Percentiles rank a stretch among this genome's conserved stretches.
phyloP scores from a whole-genome alignment of 1,140 invertebrate species.

The Sinella curviseta region DNA sequence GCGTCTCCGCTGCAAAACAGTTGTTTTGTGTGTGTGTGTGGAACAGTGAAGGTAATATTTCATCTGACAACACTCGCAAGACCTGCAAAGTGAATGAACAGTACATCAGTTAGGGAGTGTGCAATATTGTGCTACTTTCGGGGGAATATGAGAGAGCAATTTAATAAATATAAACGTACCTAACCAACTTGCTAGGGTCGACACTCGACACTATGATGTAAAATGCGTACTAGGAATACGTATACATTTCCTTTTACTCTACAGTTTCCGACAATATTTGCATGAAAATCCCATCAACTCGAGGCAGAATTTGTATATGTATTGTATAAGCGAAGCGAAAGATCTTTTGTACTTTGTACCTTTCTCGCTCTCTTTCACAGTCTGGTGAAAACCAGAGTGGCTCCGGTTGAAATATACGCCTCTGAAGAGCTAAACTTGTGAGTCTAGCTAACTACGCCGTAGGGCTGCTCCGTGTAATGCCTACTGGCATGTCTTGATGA shows the following conservation, averaged over 20 bases:
- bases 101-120: no score
- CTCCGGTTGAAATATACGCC: background rate
- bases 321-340: background rate
- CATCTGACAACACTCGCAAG: no score
- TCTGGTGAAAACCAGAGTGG: background rate
- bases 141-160: no score
- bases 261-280: background rate
- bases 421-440: no score
- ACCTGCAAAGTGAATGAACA: no score
- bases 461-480: background rate
- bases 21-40: no score
- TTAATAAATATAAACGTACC: no score
- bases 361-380: background rate
- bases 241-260: background rate
- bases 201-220: background rate
- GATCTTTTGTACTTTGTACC: background rate
- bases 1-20: no score
- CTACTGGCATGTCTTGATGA: background rate
- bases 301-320: background rate
- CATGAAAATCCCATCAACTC: constrained; percentile 16
- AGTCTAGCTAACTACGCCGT: background rate
- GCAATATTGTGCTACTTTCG: no score
- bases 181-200: no score
- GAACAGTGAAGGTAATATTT: no score
- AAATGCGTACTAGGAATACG: background rate